These are phyloP conservation scores for Cotesia congregata DNA, from an alignment of 2,888 invertebrate species.

Conservation along the genomic window DNA sequence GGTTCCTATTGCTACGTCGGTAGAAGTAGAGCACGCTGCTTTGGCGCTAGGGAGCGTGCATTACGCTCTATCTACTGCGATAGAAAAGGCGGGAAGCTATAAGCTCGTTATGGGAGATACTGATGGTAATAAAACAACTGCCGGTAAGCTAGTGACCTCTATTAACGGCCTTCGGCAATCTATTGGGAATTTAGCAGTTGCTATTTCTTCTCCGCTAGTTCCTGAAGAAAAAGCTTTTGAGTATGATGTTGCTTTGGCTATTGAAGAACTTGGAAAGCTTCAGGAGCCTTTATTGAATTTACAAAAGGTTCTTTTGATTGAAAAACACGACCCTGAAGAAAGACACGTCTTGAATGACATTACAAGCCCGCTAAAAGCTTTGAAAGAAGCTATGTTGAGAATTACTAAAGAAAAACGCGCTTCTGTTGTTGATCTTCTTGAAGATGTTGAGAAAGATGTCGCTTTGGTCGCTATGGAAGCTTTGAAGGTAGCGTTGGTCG, in stretches of 20 bases:
- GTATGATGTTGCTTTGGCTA: slow-evolving; percentile 51
- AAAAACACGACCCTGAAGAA: slow-evolving; percentile 55
- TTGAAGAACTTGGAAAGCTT: slow-evolving; percentile 55
- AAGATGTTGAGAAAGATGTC: slow-evolving; percentile 59
- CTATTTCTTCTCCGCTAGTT: slow-evolving; percentile 53
- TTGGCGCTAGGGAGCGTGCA: slow-evolving; percentile 57
- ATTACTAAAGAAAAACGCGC: slow-evolving; percentile 50
- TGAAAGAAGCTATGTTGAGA: slow-evolving; percentile 53
- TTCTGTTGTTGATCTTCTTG: slow-evolving; percentile 56
- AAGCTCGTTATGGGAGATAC: neutral
- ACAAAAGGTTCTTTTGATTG: slow-evolving; percentile 57
- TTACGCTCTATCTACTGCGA: slow-evolving; percentile 57
- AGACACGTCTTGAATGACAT: slow-evolving; percentile 56
- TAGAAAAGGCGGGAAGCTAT: slow-evolving; percentile 49
- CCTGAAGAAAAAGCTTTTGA: slow-evolving; percentile 46
- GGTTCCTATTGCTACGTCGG: slow-evolving; percentile 44
- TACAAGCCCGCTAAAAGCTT: slow-evolving; percentile 54
- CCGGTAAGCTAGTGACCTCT: slow-evolving; percentile 49
- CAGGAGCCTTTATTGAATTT: slow-evolving; percentile 58
- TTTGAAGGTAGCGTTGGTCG: slow-evolving; percentile 49
- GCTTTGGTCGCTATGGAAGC: slow-evolving; percentile 55
- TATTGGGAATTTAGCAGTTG: slow-evolving; percentile 57
- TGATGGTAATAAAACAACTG: neutral
- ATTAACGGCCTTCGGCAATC: slow-evolving; percentile 57
- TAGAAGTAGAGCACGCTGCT: slow-evolving; percentile 53